Evolutionary conservation across 2,797 vertebrate genomes (phyloP), one percentile per base, ranked within the genome.

Genomic region (Cyprinella venusta): DNA sequence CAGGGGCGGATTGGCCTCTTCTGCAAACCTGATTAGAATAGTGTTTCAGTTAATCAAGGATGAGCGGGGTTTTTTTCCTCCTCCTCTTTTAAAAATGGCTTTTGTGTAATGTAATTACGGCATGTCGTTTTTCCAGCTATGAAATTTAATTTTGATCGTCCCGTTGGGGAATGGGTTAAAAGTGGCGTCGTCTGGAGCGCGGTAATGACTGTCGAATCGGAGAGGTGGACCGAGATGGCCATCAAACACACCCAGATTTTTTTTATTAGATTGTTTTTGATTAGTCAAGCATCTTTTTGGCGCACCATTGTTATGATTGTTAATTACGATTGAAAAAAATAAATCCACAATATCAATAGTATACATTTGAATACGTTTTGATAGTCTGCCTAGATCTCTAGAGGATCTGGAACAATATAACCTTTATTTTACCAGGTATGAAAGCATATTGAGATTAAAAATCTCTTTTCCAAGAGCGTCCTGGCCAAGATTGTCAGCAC

Each of bases 1-100:
- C 63, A 6, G 71, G 80, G 61, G 74, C 13, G n/a, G 81, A 86
- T 87, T 81, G 86, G 83, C 80, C 85, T 86, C 88, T 81, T 36
- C 82, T 82, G 77, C 86, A 87, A 90, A 89, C 86, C 86, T 85
- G 87, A 90, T 90, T 90, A 90, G 88, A 89, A 87, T 81, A 79
- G 83, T 82, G 88, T 88, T 87, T 76, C 83, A 84, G 88, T 88
- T 89, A 88, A 89, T 90, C 86, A 89, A 86, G 83, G 61, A 76
- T 84, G 84, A 87, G 85, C 77, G 36, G 4, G 76, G 33, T 80
- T 84, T 83, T 83, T 61, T 78, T 74, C 36, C 85, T 71, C 82
- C 79, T 81, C 67, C 80, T 64, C 78, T 87, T 84, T 85, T 87
- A 80, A 85, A 83, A 87, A 85, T 87, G 85, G 84, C 83, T 88